A percentile compares a stretch with the other conserved stretches of the same genome.
phyloP scores from a whole-genome alignment of 2,888 invertebrate genomes.

The Acheta domesticus region DNA sequence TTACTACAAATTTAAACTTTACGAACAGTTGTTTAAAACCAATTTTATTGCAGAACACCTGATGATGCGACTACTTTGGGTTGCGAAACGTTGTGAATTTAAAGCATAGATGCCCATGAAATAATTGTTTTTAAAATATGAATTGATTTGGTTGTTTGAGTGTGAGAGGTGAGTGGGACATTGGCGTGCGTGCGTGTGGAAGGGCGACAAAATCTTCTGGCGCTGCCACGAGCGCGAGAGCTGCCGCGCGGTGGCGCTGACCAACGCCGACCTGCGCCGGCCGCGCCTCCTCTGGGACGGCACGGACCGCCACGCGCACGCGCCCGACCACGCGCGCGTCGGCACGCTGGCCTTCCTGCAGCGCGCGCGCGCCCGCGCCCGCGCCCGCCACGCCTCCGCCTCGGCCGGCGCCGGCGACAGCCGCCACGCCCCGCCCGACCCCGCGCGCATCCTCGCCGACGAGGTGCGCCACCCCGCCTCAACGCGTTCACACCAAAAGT shows the following conservation, averaged over 20 bases:
- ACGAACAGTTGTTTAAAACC: no score
- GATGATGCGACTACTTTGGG: no score
- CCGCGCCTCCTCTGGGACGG: neutral
- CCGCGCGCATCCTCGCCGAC: neutral
- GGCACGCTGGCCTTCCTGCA: neutral
- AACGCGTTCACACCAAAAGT: no score
- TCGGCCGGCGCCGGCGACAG: neutral
- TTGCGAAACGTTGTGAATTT: no score
- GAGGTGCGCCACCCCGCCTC: no score
- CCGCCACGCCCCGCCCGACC: neutral
- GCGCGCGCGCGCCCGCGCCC: neutral
- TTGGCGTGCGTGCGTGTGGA: fast-evolving
- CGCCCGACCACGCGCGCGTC: neutral
- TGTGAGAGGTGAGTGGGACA: no score
- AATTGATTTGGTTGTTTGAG: no score
- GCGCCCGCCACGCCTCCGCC: neutral
- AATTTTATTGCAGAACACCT: no score
- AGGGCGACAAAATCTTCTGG: neutral
- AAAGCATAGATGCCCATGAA: no score
- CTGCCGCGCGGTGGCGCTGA: neutral
- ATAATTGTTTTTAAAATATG: no score
- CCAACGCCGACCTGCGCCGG: neutral
- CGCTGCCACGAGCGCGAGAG: neutral
- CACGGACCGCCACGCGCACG: neutral
- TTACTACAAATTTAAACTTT: no score